Evolutionary conservation across 2,797 vertebrate genomes (phyloP).

Genomic region (Coendou prehensilis): DNA sequence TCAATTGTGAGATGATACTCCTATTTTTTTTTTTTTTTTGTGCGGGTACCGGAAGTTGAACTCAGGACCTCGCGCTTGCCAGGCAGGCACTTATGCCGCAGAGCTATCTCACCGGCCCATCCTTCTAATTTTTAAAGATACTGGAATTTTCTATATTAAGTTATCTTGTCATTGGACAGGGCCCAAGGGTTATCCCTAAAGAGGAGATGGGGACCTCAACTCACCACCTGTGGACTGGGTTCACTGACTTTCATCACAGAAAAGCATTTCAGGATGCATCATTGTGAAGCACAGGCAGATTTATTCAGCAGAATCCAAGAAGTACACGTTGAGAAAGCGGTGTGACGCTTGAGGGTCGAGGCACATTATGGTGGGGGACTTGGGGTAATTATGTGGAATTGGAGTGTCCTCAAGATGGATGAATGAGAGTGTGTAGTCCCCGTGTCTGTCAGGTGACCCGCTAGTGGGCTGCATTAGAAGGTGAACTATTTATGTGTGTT

Average conservation of each 20-base stretch:
- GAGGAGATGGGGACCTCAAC: neutral
- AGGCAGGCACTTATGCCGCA: too few species aligned
- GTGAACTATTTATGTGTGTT: neutral
- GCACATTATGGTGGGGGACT: neutral
- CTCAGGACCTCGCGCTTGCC: too few species aligned
- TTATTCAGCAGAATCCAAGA: neutral
- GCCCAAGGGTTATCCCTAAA: neutral
- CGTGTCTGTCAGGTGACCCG: neutral
- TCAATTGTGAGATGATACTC: neutral
- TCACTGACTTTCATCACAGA: neutral
- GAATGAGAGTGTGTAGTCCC: neutral
- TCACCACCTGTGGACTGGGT: neutral
- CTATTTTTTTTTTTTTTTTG: neutral
- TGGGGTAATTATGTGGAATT: neutral
- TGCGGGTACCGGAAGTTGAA: too few species aligned
- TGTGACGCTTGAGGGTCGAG: neutral
- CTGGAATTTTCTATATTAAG: neutral
- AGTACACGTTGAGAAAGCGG: neutral
- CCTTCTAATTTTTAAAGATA: slow-evolving; percentile 16
- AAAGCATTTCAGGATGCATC: neutral
- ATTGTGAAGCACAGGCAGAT: neutral
- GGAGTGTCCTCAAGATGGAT: too few species aligned
- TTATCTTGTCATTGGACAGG: neutral
- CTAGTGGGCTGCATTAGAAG: neutral
- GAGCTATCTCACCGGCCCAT: too few species aligned